phyloP scores from a whole-genome alignment of 2,113 vertebrate species.

The Ceuthmochares aereus region DNA sequence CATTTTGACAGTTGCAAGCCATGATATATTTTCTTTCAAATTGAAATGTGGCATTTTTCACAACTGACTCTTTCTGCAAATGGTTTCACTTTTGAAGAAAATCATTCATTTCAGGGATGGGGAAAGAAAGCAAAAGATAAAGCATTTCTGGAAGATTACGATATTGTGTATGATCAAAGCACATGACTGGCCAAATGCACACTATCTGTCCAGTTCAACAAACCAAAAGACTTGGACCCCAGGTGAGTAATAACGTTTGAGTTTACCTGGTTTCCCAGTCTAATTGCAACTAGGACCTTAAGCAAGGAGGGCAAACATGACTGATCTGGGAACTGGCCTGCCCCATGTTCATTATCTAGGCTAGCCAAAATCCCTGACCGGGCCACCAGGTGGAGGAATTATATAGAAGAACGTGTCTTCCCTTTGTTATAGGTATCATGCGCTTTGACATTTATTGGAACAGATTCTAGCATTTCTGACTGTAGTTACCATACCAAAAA shows the following conservation, averaged over 20 bases:
- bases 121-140: neutral
- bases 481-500: neutral
- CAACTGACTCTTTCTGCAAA: neutral
- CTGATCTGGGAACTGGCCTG: neutral
- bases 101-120: neutral
- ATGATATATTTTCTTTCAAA: neutral
- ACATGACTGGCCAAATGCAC: neutral
- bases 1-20: conserved; percentile 16
- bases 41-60: neutral
- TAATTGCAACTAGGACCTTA: neutral
- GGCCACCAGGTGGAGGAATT: conserved; percentile 62
- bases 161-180: neutral
- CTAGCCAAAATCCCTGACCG: conserved; percentile 47
- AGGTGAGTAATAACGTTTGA: neutral
- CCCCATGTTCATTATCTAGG: neutral
- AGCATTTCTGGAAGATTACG: neutral
- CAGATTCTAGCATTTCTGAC: neutral
- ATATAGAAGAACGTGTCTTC: neutral
- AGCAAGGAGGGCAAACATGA: neutral
- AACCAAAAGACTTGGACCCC: fast-evolving
- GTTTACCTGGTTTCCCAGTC: neutral
- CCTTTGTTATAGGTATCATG: fast-evolving
- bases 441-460: neutral
- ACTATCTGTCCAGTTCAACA: neutral
- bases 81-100: neutral